Percentiles rank a stretch among this genome's conserved stretches.
These are phyloP conservation scores for Trachelipus rathkii DNA, from an alignment of 1,140 invertebrate species.

Conservation along the genomic window DNA sequence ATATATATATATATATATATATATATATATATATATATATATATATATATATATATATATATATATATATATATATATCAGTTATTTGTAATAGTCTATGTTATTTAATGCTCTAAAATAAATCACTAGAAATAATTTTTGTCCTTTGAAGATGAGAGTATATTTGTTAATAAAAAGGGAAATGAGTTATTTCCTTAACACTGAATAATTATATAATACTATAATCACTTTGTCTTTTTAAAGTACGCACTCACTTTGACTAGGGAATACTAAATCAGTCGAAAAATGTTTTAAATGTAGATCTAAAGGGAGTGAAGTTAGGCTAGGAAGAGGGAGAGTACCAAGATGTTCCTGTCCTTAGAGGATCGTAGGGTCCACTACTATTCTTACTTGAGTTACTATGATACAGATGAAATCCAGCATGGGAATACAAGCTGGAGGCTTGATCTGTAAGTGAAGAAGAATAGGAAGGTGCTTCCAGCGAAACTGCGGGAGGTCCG, in stretches of 20 bases:
- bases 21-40: too few species aligned
- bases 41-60: too few species aligned
- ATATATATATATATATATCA: too few species aligned
- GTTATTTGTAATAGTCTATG: too few species aligned
- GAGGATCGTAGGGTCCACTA: neutral
- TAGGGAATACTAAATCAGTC: neutral
- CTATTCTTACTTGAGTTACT: neutral
- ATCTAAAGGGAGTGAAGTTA: neutral
- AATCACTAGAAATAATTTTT: too few species aligned
- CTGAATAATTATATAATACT: too few species aligned
- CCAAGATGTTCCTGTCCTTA: neutral
- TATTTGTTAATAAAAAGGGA: too few species aligned
- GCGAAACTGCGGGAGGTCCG: neutral
- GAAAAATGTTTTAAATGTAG: neutral
- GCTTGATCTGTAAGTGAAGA: neutral
- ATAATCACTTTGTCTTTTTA: neutral
- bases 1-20: too few species aligned
- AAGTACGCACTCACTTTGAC: neutral
- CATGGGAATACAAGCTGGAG: neutral
- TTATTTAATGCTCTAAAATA: too few species aligned
- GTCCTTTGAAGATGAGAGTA: too few species aligned
- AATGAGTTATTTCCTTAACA: too few species aligned
- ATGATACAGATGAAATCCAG: neutral
- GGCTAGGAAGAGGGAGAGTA: slow-evolving; percentile 4
- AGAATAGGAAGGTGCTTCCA: neutral